Conservation (phyloP, 2,113 vertebrate genomes). For the Mastomys coucha region DNA sequence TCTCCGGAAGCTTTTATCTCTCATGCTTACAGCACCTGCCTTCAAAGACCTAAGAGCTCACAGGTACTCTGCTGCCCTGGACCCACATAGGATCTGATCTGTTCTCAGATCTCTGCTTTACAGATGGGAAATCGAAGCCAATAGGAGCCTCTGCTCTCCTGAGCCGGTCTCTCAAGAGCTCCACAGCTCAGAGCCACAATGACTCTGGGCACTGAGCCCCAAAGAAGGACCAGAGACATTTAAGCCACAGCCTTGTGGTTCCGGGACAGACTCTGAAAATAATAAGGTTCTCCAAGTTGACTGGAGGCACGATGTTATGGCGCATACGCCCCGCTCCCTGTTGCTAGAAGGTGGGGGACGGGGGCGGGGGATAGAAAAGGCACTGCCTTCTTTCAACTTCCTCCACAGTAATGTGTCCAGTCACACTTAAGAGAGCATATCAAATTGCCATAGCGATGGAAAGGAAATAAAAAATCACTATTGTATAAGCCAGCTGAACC, state of each 20-base stretch:
- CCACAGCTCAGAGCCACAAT: neutral
- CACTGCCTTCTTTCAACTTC: neutral
- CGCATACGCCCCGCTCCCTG: neutral
- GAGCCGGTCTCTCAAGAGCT: neutral
- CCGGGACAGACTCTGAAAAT: neutral
- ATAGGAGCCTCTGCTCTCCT: neutral
- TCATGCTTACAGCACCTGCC: conserved; percentile 37
- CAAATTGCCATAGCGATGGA: neutral
- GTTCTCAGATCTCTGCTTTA: conserved; percentile 8
- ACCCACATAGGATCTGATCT: neutral
- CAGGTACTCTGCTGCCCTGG: neutral
- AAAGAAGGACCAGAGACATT: neutral
- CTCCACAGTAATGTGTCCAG: conserved; percentile 2
- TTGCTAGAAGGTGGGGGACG: neutral
- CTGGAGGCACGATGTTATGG: neutral
- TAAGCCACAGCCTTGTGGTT: neutral
- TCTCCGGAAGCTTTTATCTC: conserved; percentile 66
- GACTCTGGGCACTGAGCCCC: neutral
- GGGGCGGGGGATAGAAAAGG: neutral
- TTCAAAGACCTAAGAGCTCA: conserved; percentile 51
- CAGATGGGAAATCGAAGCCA: neutral
- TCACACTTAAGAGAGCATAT: neutral
- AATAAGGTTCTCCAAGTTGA: neutral
- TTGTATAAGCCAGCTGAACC: neutral
- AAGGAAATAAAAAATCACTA: conserved; percentile 29